Evolutionary conservation across 2,797 vertebrate species (phyloP).

Genomic region (Poecilia velifera): DNA sequence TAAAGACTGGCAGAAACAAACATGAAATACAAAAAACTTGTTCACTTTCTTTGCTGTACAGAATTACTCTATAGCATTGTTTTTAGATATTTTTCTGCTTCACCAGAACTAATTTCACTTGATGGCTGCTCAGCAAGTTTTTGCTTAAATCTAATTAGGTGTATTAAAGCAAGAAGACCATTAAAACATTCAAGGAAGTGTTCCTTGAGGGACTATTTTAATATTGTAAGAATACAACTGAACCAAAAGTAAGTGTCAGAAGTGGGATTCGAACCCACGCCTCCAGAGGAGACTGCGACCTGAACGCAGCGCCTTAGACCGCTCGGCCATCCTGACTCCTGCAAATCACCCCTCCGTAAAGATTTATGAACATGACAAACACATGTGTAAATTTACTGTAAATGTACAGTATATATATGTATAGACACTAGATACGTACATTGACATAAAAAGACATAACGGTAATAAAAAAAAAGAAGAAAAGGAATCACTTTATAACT

Average conservation of each 20-base stretch:
- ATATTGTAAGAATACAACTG: too few relatives aligned
- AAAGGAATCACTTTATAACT: neutral
- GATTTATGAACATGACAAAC: neutral
- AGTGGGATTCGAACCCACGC: conserved; percentile 80
- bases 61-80: neutral
- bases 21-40: too few relatives aligned
- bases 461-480: too few relatives aligned
- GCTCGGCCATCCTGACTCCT: conserved; percentile 74
- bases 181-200: too few relatives aligned
- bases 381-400: too few relatives aligned
- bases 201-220: too few relatives aligned
- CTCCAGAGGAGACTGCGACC: conserved; percentile 79
- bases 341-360: rapidly evolving
- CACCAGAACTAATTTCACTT: too few relatives aligned
- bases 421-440: neutral
- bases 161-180: too few relatives aligned
- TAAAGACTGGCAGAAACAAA: too few relatives aligned
- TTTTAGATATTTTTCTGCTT: too few relatives aligned
- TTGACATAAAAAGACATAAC: neutral
- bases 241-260: conserved; percentile 54
- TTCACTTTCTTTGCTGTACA: neutral
- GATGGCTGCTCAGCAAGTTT: too few relatives aligned
- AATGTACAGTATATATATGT: rapidly evolving
- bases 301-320: conserved; percentile 78
- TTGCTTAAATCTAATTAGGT: too few relatives aligned